Percentiles rank a stretch among this genome's conserved stretches.
phyloP scores from a whole-genome alignment of 2,888 invertebrate species.

The Atethmia centrago region DNA sequence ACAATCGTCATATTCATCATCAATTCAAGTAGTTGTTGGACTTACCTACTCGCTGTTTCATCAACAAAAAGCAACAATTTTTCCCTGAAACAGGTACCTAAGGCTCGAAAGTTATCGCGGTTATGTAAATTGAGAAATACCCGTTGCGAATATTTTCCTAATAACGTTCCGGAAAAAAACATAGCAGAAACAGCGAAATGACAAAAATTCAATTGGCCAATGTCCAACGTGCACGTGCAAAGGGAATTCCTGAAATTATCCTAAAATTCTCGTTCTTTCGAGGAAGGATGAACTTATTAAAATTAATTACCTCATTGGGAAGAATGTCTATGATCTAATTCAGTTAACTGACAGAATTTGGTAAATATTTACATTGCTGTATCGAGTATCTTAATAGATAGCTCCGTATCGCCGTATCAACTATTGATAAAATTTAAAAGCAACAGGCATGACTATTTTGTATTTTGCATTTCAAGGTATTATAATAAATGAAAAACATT shows the following conservation, averaged over 20 bases:
- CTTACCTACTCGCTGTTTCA: background rate
- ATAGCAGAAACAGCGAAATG: constrained; percentile 35
- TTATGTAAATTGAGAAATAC: constrained; percentile 35
- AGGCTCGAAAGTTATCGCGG: constrained; percentile 5
- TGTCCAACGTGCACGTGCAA: constrained; percentile 42
- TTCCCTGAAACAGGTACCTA: background rate
- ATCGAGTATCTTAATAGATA: no score
- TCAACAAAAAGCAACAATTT: background rate
- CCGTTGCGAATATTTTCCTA: constrained; percentile 47
- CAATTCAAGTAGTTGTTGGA: background rate
- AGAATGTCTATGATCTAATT: background rate
- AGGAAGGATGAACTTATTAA: constrained; percentile 1
- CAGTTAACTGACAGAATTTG: background rate
- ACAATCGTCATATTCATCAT: background rate
- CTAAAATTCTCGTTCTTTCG: background rate
- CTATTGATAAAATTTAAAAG: background rate
- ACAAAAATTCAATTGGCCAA: constrained; percentile 58
- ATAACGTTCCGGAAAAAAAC: constrained; percentile 43
- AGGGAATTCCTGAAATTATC: constrained; percentile 33
- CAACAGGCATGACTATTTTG: background rate
- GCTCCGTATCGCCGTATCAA: no score
- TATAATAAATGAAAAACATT: background rate
- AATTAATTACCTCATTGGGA: background rate
- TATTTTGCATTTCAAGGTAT: background rate
- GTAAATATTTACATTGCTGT: background rate